phyloP scores from a whole-genome alignment of 1,140 invertebrate species.

The Sitodiplosis mosellana region DNA sequence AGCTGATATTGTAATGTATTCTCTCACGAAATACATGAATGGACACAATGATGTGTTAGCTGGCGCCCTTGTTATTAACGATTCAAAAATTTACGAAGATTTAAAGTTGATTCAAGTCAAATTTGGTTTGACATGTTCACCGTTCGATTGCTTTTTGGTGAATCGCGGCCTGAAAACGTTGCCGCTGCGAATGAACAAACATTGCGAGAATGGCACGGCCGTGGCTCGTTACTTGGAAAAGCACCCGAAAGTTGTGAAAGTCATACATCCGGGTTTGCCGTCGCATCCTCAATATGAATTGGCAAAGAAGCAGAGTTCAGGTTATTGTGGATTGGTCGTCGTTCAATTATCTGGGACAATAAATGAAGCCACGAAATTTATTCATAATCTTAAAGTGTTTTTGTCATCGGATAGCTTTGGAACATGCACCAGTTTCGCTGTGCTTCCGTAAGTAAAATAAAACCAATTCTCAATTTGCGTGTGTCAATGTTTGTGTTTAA shows the following conservation, averaged over 20 bases:
- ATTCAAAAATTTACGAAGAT: slow-evolving; percentile 36
- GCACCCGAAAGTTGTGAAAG: slow-evolving; percentile 39
- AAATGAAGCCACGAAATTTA: slow-evolving; percentile 40
- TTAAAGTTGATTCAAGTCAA: slow-evolving; percentile 51
- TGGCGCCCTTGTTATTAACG: slow-evolving; percentile 41
- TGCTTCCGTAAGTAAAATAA: slow-evolving; percentile 32
- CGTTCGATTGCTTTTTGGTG: slow-evolving; percentile 63
- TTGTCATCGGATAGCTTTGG: slow-evolving; percentile 58
- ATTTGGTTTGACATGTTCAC: slow-evolving; percentile 58
- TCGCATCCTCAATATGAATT: slow-evolving; percentile 61
- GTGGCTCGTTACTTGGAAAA: slow-evolving; percentile 51
- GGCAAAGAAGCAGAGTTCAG: slow-evolving; percentile 42
- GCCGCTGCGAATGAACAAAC: slow-evolving; percentile 53
- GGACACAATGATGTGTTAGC: slow-evolving; percentile 53
- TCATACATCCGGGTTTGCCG: slow-evolving; percentile 45
- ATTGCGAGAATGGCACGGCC: slow-evolving; percentile 48
- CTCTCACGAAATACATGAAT: slow-evolving; percentile 54
- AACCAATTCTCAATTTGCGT: not conserved
- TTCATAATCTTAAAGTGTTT: slow-evolving; percentile 41
- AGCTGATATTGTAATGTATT: slow-evolving; percentile 47
- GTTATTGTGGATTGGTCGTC: slow-evolving; percentile 57
- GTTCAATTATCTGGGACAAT: slow-evolving; percentile 44
- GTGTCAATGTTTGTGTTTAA: not conserved
- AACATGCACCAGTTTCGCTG: slow-evolving; percentile 52
- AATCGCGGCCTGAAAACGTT: slow-evolving; percentile 64